phyloP scores from a whole-genome alignment of 2,113 vertebrate genomes.

The Micromys minutus region DNA sequence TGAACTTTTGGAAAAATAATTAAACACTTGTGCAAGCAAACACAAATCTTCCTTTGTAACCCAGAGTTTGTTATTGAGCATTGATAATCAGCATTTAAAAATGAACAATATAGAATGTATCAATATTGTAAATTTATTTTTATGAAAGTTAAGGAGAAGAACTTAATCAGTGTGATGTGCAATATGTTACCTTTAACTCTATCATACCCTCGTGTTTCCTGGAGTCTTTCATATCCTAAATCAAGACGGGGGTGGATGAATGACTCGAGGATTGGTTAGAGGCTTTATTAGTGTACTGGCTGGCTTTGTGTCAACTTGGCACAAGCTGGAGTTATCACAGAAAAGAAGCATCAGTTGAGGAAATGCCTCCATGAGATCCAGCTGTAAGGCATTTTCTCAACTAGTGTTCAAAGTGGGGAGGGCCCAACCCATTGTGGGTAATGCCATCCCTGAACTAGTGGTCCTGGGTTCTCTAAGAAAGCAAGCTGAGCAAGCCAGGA shows the following conservation, averaged over 20 bases:
- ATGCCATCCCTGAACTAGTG: no score
- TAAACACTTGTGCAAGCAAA: neutral
- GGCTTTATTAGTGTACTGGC: no score
- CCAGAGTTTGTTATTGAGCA: neutral
- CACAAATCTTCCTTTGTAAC: neutral
- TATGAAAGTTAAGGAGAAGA: neutral
- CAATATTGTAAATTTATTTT: neutral
- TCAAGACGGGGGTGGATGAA: neutral
- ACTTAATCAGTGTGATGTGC: neutral
- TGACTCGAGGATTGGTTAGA: accelerated
- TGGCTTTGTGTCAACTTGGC: no score
- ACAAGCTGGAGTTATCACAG: no score
- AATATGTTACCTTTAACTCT: neutral
- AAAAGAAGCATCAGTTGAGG: no score
- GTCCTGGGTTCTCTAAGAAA: no score
- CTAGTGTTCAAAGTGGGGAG: no score
- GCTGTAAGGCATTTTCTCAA: no score
- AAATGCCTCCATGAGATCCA: no score
- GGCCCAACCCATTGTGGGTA: no score
- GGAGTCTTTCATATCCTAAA: neutral
- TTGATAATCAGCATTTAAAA: neutral
- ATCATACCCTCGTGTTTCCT: neutral
- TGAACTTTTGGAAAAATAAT: neutral
- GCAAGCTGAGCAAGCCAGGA: no score
- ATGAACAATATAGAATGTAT: neutral